These are phyloP conservation scores for Caradrina kadenii DNA, from an alignment of 2,888 invertebrate genomes.

Conservation along the genomic window DNA sequence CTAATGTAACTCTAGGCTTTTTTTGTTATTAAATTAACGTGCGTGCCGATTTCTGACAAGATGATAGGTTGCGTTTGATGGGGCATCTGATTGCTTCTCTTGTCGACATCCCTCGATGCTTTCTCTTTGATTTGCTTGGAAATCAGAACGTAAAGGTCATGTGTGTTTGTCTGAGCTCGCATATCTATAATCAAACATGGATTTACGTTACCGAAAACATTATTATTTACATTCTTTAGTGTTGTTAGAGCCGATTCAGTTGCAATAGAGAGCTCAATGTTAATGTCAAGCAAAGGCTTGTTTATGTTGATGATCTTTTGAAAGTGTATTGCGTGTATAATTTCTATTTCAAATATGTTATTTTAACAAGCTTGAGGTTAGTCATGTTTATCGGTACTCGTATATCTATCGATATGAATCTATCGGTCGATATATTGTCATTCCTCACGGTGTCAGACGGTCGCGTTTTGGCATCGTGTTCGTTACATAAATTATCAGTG, in stretches of 20 bases:
- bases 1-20: conserved; percentile 79
- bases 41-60: conserved; percentile 90
- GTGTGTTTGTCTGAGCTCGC: conserved; percentile 63
- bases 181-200: conserved; percentile 63
- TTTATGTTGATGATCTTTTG: conserved; percentile 44
- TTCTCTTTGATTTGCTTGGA: conserved; percentile 90
- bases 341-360: conserved; percentile 56
- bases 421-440: conserved; percentile 68
- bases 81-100: conserved; percentile 89
- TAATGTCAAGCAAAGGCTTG: conserved; percentile 39
- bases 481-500: conserved; percentile 67
- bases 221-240: conserved; percentile 50
- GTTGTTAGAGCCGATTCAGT: conserved; percentile 52
- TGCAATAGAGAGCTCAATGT: conserved; percentile 33
- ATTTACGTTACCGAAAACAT: conserved; percentile 58
- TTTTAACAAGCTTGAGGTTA: conserved; percentile 51
- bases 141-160: conserved; percentile 77
- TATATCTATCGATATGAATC: conserved; percentile 61
- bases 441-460: conserved; percentile 63
- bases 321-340: conserved; percentile 46
- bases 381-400: conserved; percentile 55
- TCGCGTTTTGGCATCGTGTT: conserved; percentile 70
- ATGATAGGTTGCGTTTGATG: conserved; percentile 90
- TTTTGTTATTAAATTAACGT: conserved; percentile 90
- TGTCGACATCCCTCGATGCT: conserved; percentile 88